Conservation (phyloP, 2,797 vertebrate genomes). For the Sebastes vulpes region DNA sequence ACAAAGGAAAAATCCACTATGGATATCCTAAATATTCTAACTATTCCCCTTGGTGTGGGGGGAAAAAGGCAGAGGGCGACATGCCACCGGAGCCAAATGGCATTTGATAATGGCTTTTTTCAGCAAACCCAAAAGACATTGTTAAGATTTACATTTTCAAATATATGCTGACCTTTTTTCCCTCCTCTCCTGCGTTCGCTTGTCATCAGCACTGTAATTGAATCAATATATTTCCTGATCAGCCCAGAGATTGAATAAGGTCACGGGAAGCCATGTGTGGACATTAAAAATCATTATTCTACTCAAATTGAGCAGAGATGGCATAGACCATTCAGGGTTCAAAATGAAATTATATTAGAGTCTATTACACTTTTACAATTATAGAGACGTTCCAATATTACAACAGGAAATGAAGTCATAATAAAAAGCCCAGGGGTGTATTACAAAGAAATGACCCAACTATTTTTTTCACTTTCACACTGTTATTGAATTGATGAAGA, state of each 20-base stretch:
- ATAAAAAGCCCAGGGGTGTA: constrained; percentile 99
- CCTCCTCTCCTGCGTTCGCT: constrained; percentile 93
- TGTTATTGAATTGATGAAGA: constrained; percentile 95
- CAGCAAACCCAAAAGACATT: constrained; percentile 96
- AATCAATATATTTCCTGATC: constrained; percentile 99
- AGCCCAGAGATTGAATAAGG: constrained; percentile 99
- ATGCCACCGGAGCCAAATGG: constrained; percentile 93
- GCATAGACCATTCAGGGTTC: constrained; percentile 95
- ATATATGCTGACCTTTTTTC: constrained; percentile 99
- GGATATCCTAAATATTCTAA: constrained; percentile 83
- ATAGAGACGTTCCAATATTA: constrained; percentile 99
- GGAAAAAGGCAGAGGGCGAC: constrained; percentile 83
- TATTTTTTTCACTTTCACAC: constrained; percentile 94
- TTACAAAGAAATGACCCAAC: constrained; percentile 98
- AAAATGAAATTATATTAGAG: constrained; percentile 99
- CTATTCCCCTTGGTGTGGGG: constrained; percentile 86
- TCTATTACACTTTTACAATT: constrained; percentile 99
- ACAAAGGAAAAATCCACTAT: constrained; percentile 81
- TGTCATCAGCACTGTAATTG: constrained; percentile 99
- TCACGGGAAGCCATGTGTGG: constrained; percentile 99
- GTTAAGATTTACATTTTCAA: constrained; percentile 99
- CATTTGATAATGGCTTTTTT: constrained; percentile 97
- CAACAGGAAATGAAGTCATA: constrained; percentile 99
- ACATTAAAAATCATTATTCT: constrained; percentile 99
- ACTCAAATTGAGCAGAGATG: constrained; percentile 98